Conservation (phyloP, 2,888 invertebrate genomes). For the Buathra laborator region DNA sequence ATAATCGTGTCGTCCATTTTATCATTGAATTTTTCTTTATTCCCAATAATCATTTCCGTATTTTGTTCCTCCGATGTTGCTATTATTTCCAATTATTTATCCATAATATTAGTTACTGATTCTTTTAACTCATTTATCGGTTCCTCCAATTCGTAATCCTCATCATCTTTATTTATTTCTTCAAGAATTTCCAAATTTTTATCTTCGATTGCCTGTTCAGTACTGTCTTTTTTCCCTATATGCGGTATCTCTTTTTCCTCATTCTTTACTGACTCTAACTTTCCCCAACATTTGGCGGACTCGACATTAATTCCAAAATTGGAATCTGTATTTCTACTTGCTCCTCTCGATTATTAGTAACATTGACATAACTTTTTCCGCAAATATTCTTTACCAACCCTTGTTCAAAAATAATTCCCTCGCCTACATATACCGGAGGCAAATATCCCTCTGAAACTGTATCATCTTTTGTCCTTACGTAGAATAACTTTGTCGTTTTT, state of each 20-base stretch:
- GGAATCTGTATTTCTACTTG: conserved; percentile 11
- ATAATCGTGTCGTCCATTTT: neutral
- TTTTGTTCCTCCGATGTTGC: neutral
- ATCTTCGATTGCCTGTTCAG: too few relatives aligned
- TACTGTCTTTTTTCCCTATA: neutral
- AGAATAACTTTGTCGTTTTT: conserved; percentile 4
- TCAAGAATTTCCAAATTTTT: neutral
- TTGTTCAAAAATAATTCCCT: conserved; percentile 16
- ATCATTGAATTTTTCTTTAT: neutral
- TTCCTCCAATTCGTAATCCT: neutral
- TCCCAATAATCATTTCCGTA: neutral
- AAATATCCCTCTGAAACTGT: conserved; percentile 23
- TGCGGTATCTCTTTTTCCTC: neutral
- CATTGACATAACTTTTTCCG: too few relatives aligned
- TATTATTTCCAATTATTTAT: neutral
- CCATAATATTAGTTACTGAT: neutral
- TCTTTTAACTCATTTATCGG: neutral
- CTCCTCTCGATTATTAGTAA: neutral
- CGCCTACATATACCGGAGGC: conserved; percentile 3
- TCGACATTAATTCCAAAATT: neutral
- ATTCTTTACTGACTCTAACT: neutral
- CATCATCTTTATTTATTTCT: neutral
- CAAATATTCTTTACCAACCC: neutral
- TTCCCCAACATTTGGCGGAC: neutral
- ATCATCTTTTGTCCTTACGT: conserved; percentile 18